phyloP scores from a whole-genome alignment of 2,113 vertebrate species.

The Indicator indicator region DNA sequence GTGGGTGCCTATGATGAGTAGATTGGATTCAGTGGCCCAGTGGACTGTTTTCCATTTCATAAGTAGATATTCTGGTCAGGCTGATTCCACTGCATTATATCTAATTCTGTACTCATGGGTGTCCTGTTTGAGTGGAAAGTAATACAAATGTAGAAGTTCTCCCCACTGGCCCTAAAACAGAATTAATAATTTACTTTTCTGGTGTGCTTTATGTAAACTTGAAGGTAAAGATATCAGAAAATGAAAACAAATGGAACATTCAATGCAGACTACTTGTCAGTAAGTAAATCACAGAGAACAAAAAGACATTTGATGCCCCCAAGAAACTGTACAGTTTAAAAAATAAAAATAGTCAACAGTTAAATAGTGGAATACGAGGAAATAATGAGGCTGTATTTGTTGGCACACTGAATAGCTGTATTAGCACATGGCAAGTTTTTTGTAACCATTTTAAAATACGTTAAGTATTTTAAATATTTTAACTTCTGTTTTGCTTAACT shows the following conservation, averaged over 20 bases:
- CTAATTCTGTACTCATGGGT: not conserved
- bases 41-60: not conserved
- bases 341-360: not conserved
- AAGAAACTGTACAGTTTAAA: not conserved
- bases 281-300: not conserved
- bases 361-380: not conserved
- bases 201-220: not conserved
- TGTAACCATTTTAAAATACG: not conserved
- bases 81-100: not conserved
- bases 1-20: not conserved
- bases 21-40: constrained; percentile 13
- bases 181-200: constrained; percentile 18
- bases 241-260: not conserved
- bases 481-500: too few species aligned
- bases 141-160: not conserved
- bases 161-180: not conserved
- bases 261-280: not conserved
- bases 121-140: not conserved
- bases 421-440: not conserved
- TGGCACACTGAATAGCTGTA: not conserved
- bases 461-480: too few species aligned
- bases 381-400: not conserved
- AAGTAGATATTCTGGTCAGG: not conserved
- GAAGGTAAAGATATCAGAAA: not conserved
- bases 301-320: not conserved